phyloP scores from a whole-genome alignment of 2,113 vertebrate genomes.

The Plecotus auritus region DNA sequence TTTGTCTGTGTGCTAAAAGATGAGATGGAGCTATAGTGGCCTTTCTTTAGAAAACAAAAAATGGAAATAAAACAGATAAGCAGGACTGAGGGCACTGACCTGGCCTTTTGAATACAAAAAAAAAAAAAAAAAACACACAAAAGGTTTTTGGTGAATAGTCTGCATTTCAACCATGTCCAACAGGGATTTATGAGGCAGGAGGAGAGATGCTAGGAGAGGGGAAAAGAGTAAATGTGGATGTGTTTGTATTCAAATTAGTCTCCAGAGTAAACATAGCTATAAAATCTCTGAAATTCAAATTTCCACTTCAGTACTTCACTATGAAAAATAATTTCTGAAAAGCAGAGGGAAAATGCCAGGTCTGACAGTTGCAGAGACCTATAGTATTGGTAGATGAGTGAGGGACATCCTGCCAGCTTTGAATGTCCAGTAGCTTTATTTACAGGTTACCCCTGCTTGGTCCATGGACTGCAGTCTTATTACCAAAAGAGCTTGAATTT shows the following conservation, averaged over 20 bases:
- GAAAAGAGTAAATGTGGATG: not conserved
- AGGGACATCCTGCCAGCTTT: not conserved
- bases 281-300: slow-evolving; percentile 22
- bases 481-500: not conserved
- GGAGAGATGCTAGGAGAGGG: not conserved
- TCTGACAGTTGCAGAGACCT: not conserved
- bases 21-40: not conserved
- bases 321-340: slow-evolving; percentile 32
- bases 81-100: not conserved
- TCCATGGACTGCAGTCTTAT: not conserved
- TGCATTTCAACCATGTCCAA: not conserved
- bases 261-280: slow-evolving; percentile 11
- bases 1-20: not conserved
- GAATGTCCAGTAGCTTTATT: not conserved
- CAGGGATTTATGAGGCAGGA: slow-evolving; percentile 1
- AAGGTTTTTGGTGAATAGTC: not conserved
- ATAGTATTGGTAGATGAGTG: not conserved
- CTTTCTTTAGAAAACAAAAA: not conserved
- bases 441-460: not conserved
- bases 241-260: slow-evolving; percentile 41
- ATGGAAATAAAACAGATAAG: not conserved
- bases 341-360: not conserved
- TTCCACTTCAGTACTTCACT: not conserved
- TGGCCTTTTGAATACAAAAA: not conserved
- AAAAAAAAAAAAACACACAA: too few relatives aligned